These are phyloP conservation scores for Danio tinwini DNA, from an alignment of 2,797 vertebrate genomes.

Conservation along the genomic window DNA sequence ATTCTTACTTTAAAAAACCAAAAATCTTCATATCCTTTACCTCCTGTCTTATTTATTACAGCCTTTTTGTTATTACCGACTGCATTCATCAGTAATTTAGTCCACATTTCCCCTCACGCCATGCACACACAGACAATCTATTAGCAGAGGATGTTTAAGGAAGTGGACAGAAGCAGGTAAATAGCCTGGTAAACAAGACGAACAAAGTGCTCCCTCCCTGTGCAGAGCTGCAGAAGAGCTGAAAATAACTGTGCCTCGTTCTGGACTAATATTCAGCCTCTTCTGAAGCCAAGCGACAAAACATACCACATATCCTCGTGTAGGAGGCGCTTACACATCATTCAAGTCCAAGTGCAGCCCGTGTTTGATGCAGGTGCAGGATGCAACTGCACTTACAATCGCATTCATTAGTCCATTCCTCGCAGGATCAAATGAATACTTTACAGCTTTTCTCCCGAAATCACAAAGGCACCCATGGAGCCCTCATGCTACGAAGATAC, in stretches of 20 bases:
- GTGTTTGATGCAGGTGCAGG: conserved; percentile 16
- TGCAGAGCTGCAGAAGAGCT: conserved; percentile 62
- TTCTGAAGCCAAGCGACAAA: conserved; percentile 42
- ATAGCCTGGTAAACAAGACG: conserved; percentile 55
- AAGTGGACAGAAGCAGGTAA: conserved; percentile 39
- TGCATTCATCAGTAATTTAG: background rate
- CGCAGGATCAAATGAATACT: conserved; percentile 74
- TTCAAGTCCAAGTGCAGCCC: conserved; percentile 29
- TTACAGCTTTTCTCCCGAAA: conserved; percentile 50
- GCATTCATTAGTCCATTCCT: conserved; percentile 56
- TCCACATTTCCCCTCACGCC: conserved; percentile 43
- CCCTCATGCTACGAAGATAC: conserved; percentile 52
- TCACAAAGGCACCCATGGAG: conserved; percentile 63
- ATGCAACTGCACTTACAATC: conserved; percentile 31
- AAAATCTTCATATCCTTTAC: no score
- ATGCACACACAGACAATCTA: conserved; percentile 22
- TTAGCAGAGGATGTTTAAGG: conserved; percentile 15
- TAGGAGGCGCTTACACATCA: conserved; percentile 34
- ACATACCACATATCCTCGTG: conserved; percentile 35
- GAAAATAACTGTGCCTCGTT: conserved; percentile 46
- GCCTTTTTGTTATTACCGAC: background rate
- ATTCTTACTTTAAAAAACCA: no score
- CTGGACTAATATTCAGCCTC: conserved; percentile 35
- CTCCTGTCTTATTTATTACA: background rate
- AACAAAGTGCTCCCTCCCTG: conserved; percentile 62